phyloP scores from a whole-genome alignment of 2,113 vertebrate genomes.

The Reinhardtius hippoglossoides region DNA sequence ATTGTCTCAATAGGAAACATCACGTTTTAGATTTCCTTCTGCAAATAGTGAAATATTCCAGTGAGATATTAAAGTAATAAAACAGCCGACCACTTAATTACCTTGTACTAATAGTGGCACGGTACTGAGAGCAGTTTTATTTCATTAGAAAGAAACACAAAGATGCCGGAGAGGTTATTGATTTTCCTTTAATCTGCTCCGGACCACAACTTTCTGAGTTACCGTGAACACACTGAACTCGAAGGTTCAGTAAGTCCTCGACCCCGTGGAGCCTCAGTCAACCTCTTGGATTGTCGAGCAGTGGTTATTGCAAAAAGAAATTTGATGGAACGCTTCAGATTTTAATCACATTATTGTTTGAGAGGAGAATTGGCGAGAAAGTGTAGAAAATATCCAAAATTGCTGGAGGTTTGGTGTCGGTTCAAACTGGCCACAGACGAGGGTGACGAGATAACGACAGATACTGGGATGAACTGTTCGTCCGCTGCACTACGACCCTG shows the following conservation, averaged over 20 bases:
- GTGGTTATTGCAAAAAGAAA: slow-evolving; percentile 10
- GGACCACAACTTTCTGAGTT: background rate
- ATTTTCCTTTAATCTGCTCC: background rate
- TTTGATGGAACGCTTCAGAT: slow-evolving; percentile 15
- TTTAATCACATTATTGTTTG: slow-evolving; percentile 23
- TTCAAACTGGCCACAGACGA: slow-evolving; percentile 8
- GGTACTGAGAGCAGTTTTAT: background rate
- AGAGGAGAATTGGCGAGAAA: background rate
- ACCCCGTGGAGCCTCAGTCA: background rate
- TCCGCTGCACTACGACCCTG: background rate
- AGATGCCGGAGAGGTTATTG: background rate
- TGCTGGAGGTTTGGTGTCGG: background rate
- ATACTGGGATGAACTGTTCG: background rate
- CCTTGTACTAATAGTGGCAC: background rate
- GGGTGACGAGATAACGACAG: background rate
- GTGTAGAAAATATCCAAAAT: background rate
- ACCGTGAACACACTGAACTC: background rate
- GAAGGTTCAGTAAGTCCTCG: background rate
- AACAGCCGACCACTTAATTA: background rate
- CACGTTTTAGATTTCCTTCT: background rate
- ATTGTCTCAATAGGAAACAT: background rate
- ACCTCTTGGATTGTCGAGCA: background rate
- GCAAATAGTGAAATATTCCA: background rate
- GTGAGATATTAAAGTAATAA: slow-evolving; percentile 6
- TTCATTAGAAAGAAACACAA: background rate